Evolutionary conservation across 2,888 invertebrate genomes (phyloP).

Genomic region (Scaptomyza reducta): DNA sequence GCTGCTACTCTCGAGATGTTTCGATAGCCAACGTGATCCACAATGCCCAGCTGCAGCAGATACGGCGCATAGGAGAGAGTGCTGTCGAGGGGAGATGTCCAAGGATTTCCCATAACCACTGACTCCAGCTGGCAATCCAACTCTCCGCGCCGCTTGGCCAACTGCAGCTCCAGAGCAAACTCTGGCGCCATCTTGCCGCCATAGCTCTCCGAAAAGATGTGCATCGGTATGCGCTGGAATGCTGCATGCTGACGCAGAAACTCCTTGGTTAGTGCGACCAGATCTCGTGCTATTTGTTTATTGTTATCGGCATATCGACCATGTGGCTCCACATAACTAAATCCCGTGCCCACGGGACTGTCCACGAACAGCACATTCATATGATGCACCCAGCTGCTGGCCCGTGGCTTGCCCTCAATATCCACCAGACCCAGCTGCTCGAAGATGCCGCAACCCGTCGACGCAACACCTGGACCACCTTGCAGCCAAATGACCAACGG

Average conservation of each 20-base stretch:
- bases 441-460: slow-evolving; percentile 92
- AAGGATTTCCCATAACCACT: slow-evolving; percentile 93
- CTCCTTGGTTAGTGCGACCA: slow-evolving; percentile 88
- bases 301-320: slow-evolving; percentile 86
- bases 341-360: slow-evolving; percentile 95
- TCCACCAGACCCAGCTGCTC: slow-evolving; percentile 91
- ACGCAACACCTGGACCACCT: slow-evolving; percentile 93
- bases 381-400: slow-evolving; percentile 90
- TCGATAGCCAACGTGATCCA: slow-evolving; percentile 88
- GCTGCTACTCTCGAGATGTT: slow-evolving; percentile 86
- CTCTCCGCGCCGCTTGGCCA: slow-evolving; percentile 87
- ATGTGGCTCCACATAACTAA: slow-evolving; percentile 88
- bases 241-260: slow-evolving; percentile 88
- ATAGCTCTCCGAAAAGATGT: slow-evolving; percentile 94
- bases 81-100: slow-evolving; percentile 94
- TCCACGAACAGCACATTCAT: slow-evolving; percentile 94
- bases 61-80: slow-evolving; percentile 93
- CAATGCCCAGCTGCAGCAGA: slow-evolving; percentile 89
- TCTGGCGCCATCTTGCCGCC: slow-evolving; percentile 96
- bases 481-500: slow-evolving; percentile 94
- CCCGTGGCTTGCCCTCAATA: slow-evolving; percentile 87
- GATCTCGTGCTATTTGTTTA: slow-evolving; percentile 89
- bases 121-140: slow-evolving; percentile 90
- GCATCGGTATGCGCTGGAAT: slow-evolving; percentile 89
- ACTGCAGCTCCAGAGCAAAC: slow-evolving; percentile 86